phyloP scores from a whole-genome alignment of 2,888 invertebrate species.

The Amphipoea lucens region DNA sequence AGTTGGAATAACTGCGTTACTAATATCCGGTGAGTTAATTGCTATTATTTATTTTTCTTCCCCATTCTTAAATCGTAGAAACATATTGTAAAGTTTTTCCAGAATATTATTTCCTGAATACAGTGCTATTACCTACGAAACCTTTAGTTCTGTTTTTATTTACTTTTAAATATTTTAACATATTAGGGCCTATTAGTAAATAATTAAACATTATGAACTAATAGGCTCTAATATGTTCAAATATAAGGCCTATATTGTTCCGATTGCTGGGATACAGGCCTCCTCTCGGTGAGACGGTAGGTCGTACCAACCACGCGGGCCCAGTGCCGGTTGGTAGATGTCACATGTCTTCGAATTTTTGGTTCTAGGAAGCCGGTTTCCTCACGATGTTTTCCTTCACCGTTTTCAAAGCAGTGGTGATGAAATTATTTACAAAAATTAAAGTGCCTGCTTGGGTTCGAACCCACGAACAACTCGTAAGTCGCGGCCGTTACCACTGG shows the following conservation, averaged over 20 bases:
- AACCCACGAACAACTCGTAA: not conserved
- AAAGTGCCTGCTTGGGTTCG: too few relatives aligned
- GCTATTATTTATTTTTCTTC: not conserved
- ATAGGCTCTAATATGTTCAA: too few relatives aligned
- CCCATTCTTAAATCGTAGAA: not conserved
- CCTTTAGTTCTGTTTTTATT: not conserved
- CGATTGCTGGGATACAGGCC: too few relatives aligned
- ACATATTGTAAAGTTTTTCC: not conserved
- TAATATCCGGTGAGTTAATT: slow-evolving; percentile 80
- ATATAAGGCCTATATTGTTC: too few relatives aligned
- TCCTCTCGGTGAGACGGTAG: not conserved
- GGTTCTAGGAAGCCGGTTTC: not conserved
- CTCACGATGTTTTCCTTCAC: not conserved
- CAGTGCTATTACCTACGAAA: not conserved
- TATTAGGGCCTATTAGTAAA: too few relatives aligned
- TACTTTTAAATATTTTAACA: not conserved
- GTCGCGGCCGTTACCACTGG: not conserved
- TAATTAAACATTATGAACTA: too few relatives aligned
- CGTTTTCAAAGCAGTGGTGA: not conserved
- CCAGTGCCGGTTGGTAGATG: too few relatives aligned
- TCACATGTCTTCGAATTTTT: not conserved
- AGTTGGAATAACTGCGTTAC: slow-evolving; percentile 82
- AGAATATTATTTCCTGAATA: not conserved
- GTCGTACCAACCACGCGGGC: too few relatives aligned
- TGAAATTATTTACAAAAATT: not conserved